Percentiles rank a stretch among this genome's conserved stretches.
Evolutionary conservation across 30 jellyfish, hydroid and myxozoan genomes (phyloP).

Genomic region (Aurelia aurita): DNA sequence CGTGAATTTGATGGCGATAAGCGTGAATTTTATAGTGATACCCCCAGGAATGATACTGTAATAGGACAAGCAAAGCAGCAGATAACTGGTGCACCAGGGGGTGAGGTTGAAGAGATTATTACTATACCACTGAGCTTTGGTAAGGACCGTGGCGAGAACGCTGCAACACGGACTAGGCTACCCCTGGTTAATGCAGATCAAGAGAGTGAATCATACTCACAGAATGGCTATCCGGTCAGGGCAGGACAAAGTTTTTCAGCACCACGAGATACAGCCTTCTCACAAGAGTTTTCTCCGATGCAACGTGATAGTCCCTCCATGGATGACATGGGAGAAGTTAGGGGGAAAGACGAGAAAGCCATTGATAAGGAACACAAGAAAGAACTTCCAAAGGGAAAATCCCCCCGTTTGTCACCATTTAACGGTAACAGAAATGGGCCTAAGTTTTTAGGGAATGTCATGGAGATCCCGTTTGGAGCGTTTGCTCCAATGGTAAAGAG

Average conservation of each 20-base stretch:
- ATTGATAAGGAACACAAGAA: conserved; percentile 13
- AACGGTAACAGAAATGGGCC: conserved; percentile 55
- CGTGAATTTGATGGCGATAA: conserved; percentile 2
- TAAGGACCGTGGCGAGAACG: background rate
- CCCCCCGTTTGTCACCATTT: conserved; percentile 48
- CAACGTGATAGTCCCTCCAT: too few relatives aligned
- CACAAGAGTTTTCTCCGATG: too few relatives aligned
- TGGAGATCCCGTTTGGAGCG: conserved; percentile 50
- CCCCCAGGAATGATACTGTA: conserved; percentile 19
- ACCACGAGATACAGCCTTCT: too few relatives aligned
- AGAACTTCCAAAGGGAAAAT: conserved; percentile 55
- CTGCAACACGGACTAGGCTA: background rate
- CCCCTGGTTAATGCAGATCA: too few relatives aligned
- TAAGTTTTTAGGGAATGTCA: conserved; percentile 2
- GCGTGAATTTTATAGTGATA: background rate
- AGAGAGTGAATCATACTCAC: background rate
- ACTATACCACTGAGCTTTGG: conserved; percentile 35
- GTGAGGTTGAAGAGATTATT: conserved; percentile 8
- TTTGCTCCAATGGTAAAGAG: background rate
- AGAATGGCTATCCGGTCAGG: too few relatives aligned
- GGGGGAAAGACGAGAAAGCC: background rate
- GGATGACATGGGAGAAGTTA: background rate
- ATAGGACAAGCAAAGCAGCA: conserved; percentile 52
- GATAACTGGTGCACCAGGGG: conserved; percentile 3
- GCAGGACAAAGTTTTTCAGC: too few relatives aligned